Evolutionary conservation across 2,113 vertebrate species (phyloP), one percentile per base, ranked within the genome.

Genomic region (Acrocephalus kingi): DNA sequence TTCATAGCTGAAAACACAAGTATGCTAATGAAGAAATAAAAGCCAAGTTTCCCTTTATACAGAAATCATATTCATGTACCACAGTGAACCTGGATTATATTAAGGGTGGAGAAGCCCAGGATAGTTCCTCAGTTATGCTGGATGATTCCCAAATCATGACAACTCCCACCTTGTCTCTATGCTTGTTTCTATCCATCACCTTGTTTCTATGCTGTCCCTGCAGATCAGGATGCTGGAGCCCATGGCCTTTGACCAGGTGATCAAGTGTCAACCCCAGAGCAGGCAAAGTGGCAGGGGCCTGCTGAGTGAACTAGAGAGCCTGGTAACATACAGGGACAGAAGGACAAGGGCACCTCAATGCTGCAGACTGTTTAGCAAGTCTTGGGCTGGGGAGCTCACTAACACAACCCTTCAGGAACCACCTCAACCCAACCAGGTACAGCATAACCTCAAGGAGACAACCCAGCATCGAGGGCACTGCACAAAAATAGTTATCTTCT

Each of bases 1-100:
- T 90, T 84, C 48, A 81, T 22, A 97, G 84, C 33, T 87, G n/a
- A 97, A 96, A 96, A 94, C n/a, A n/a, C 21, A 87, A 45, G 84
- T 92, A 76, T 46, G 28, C 64, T 54, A 51, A 84, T 75, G 45
- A 84, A 63, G 24, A 80, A 95, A 93, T 30, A 92, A 72, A 69
- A 35, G 31, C 39, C 63, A 73, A 92, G 73, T 76, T 95, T 86
- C 54, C n/a, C 69, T 74, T 79, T 41, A 82, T 68, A 89, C 24
- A 66, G 46, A 96, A 58, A 43, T 72, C 52, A 43, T 45, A 52
- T 51, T 51, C 37, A 51, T 31, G 22, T 58, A 55, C 7, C 21
- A 33, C 49, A 51, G 28, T 25, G 56, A 91, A 86, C 33, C 35
- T 58, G 27, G 2, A 13, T 24, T 48, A 46, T 7, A 23, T 14